Base-by-base conservation (phyloP, 2,888 invertebrate species). In the Globia sparganii region DNA sequence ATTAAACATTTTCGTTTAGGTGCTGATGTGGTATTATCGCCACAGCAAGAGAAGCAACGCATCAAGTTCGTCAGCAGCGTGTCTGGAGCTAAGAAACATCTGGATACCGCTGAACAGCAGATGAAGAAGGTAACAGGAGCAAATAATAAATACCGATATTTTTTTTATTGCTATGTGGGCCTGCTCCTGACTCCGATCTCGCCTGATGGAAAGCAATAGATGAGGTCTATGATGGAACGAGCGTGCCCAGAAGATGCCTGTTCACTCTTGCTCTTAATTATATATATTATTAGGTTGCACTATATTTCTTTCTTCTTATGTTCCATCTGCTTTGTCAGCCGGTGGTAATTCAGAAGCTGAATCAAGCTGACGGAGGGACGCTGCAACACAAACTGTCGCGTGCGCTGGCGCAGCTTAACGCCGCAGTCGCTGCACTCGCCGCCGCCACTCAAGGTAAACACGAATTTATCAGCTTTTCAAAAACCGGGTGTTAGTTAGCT, bases 61-160 rank as follows among this genome's bases (percentile, higher is more conserved):
- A 72, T 91, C 6, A 84, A 91, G 43, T 93, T 93, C 72, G 75
- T 89, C 4, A 87, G 81, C 25, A 87, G 86, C 4, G 70, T 89
- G 18, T 72, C 90, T 2, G 80, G 77, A 1, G 84, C 89, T 4
- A 88, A 86, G 67, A 85, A 85, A 1, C 86, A 81, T 28, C 71
- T 93, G 37, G 78, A 78, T 8, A 86, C 87, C 1, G 90, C 90
- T 2, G 89, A 90, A 18, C 84, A 89, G n/a, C 87, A 88, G n/a
- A 76, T 93, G n/a, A 80, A 89, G n/a, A 83, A 90, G 87, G 90
- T 88, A 78, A 37, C 5, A 2, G 31, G 49, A 15, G 8, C 43
- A 6, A 43, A 43, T 28, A 21, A 1, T n/a, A 13, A 0, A 13
- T n/a, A 2, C 40, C 40, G 40, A 40, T 40, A 11, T 11, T 40